Conservation (phyloP, 2,888 invertebrate species). For the Perithous albicinctus region DNA sequence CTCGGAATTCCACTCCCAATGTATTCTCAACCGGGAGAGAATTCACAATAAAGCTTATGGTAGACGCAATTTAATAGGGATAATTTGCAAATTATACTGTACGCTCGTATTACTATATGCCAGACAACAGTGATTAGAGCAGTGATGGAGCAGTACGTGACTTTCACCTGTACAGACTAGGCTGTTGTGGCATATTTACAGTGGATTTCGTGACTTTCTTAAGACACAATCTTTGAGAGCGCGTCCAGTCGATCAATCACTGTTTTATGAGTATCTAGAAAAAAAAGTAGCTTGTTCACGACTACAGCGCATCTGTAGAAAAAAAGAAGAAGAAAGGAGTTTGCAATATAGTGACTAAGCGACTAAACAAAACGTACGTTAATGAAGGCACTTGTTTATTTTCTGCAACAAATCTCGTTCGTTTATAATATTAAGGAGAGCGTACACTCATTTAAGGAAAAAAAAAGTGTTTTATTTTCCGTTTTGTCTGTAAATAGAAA, state of each 20-base stretch:
- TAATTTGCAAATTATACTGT: constrained; percentile 57
- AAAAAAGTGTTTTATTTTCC: too few species aligned
- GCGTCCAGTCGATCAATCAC: constrained; percentile 61
- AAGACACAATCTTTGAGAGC: constrained; percentile 45
- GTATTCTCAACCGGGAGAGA: constrained; percentile 28
- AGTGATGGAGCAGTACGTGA: constrained; percentile 49
- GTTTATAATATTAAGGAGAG: too few species aligned
- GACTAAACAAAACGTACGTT: background rate
- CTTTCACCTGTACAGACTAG: constrained; percentile 55
- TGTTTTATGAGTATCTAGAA: constrained; percentile 47
- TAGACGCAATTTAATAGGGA: constrained; percentile 47
- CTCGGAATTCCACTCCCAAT: constrained; percentile 45
- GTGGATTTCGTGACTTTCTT: constrained; percentile 58
- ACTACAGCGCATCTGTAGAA: background rate
- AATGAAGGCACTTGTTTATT: constrained; percentile 11
- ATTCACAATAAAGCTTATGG: constrained; percentile 39
- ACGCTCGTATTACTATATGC: constrained; percentile 23
- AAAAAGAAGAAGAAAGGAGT: background rate
- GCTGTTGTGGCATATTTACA: constrained; percentile 13
- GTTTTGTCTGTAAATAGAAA: too few species aligned
- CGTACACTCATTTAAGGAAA: too few species aligned
- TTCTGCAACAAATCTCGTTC: too few species aligned
- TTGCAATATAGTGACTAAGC: background rate
- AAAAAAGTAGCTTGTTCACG: constrained; percentile 7
- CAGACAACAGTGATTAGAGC: constrained; percentile 53